Base-by-base conservation (phyloP, 2,888 invertebrate genomes). In the Tholera decimalis region DNA sequence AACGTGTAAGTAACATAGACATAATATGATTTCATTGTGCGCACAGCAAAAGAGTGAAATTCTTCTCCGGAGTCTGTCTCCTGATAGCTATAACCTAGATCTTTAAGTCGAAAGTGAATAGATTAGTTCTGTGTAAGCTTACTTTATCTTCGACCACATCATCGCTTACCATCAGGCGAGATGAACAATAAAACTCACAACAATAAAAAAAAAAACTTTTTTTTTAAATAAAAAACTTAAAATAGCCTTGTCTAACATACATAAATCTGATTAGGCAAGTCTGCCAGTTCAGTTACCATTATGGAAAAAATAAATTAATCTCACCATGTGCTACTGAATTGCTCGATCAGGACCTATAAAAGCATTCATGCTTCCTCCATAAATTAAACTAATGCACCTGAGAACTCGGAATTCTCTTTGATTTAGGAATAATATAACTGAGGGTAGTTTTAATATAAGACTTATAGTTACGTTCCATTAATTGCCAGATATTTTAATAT, bases 401-500 rank as follows among this genome's bases (percentile, higher is more conserved):
- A 7, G 30, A 18, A 59, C 41, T 43, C 24, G 33, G 8, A 7
- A 33, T 57, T 20, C 20, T 22, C 13, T 47, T 33, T 22, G 13
- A 6, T 11, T n/a, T 1, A 18, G 1, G 24, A 24, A 20, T 20
- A 11, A 5, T 15, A 18, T 5, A 26, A 26, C 13, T 15, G 22
- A 18, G 28, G 18, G 3, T 47, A 26, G 20, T 46, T 18, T n/a
- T 47, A 20, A 50, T 11, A n/a, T 37, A 37, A 8, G 20, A 4
- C 3, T 13, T 57, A 24, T n/a, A 15, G 11, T 58, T 58, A 13
- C 5, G 8, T 59, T 35, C 20, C 3, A n/a, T n/a, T n/a, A 59
- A 35, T 13, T 60, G 26, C 20, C 26, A 15, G 26, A 35, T 58
- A 43, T 58, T 20, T 43, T 60, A 20, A 26, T 58, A 43, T 8